Base-by-base conservation (phyloP, 2,797 vertebrate genomes). In the Sebastiscus albofasciatus region DNA sequence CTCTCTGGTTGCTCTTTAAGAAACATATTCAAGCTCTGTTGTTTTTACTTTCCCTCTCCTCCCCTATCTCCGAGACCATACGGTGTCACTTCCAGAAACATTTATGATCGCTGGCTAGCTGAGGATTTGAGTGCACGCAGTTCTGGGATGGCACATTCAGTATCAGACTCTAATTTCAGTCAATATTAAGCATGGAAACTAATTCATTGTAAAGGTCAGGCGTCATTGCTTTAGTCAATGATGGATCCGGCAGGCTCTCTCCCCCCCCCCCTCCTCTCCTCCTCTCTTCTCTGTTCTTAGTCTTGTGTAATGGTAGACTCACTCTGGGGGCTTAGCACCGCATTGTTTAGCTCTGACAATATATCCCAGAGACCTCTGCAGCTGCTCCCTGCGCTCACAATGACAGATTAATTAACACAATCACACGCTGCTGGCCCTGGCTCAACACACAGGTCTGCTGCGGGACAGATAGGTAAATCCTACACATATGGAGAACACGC, bases 371-470 rank as follows among this genome's bases (percentile, higher is more conserved):
- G 97, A 96, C 97, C 96, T 97, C 96, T 96, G 97, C 97, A 98
- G 97, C 97, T 98, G 98, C 96, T 97, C 96, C 96, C 96, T 81
- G 95, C 92, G 96, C 96, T 97, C 96, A 98, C 97, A 98, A 98
- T 97, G 97, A 97, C 97, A 98, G 98, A 98, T 99, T 98, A 98
- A 98, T 98, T 98, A 98, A 98, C 97, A 98, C 97, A 98, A 97
- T 98, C 97, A 96, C 97, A 97, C 95, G 95, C 96, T 96, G 95
- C 96, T 99, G 97, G 97, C 98, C 97, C 93, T 94, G 95, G 96
- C 97, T 98, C 98, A 99, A 97, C 96, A 96, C 96, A 95, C 96
- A 96, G 97, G 97, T 97, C 97, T 99, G 97, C 96, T 96, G 96
- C 92, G 90, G 97, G 97, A 96, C 95, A 98, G 97, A 98, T 98